Conservation (phyloP, 2,797 vertebrate genomes). For the Pipistrellus pygmaeus region DNA sequence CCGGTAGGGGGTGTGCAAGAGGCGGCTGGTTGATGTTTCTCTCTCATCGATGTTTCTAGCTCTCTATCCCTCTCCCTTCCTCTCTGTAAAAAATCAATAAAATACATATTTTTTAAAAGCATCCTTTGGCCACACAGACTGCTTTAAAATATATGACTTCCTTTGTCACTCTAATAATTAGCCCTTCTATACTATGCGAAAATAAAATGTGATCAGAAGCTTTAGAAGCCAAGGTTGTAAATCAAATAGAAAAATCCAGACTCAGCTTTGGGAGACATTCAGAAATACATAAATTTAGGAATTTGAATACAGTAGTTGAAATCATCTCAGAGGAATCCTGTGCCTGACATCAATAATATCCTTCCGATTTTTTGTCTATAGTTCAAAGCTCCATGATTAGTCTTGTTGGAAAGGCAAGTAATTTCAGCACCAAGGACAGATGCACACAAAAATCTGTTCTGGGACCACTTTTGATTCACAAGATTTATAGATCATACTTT, state of each 20-base stretch:
- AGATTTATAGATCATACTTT: constrained; percentile 4
- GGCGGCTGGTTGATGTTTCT: too few species aligned
- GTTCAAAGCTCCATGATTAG: constrained; percentile 86
- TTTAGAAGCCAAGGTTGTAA: constrained; percentile 85
- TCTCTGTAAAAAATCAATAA: too few species aligned
- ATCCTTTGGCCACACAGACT: constrained; percentile 87
- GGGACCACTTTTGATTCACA: not conserved
- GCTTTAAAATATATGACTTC: constrained; percentile 84
- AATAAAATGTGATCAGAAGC: constrained; percentile 88
- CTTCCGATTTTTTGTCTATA: constrained; percentile 90
- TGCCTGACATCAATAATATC: too few species aligned
- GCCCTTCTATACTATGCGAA: constrained; percentile 80
- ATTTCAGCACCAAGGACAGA: constrained; percentile 91
- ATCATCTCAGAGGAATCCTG: too few species aligned
- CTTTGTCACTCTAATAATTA: constrained; percentile 86
- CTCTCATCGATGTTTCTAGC: too few species aligned
- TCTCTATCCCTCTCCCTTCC: too few species aligned
- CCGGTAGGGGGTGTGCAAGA: too few species aligned
- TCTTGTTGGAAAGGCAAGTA: constrained; percentile 88
- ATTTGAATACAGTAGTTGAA: too few species aligned
- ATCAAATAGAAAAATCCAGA: constrained; percentile 85
- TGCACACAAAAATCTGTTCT: constrained; percentile 78
- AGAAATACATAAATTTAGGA: constrained; percentile 61
- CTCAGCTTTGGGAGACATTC: constrained; percentile 78
- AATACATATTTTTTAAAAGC: constrained; percentile 87